phyloP scores from a whole-genome alignment of 2,113 vertebrate species.

The Toxotes jaculatrix region DNA sequence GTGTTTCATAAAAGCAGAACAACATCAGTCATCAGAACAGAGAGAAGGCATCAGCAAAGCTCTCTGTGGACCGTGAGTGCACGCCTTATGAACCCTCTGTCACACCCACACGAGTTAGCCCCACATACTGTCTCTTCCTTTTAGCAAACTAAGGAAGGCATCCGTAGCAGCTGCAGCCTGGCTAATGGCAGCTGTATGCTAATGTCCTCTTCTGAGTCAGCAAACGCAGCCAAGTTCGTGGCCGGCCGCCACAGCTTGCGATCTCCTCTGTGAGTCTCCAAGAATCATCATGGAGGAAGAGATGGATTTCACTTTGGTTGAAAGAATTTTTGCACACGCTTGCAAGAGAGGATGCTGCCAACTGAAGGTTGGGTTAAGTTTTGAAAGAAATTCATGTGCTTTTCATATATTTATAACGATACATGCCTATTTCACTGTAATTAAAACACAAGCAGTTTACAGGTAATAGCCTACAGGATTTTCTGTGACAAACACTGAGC shows the following conservation, averaged over 20 bases:
- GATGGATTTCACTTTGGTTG: slow-evolving; percentile 19
- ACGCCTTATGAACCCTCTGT: slow-evolving; percentile 34
- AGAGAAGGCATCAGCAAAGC: slow-evolving; percentile 16
- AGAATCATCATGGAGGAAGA: slow-evolving; percentile 32
- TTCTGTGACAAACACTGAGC: not conserved
- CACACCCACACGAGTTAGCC: slow-evolving; percentile 21
- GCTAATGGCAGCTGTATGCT: slow-evolving; percentile 82
- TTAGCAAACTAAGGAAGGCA: slow-evolving; percentile 54
- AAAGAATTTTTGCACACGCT: slow-evolving; percentile 19
- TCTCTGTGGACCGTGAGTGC: slow-evolving; percentile 29
- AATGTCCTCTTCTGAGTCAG: slow-evolving; percentile 82
- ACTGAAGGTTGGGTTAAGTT: slow-evolving; percentile 19
- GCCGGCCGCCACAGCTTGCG: slow-evolving; percentile 47
- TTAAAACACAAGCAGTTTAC: not conserved
- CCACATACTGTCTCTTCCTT: slow-evolving; percentile 23
- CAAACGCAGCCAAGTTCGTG: slow-evolving; percentile 68
- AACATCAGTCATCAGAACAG: slow-evolving; percentile 40
- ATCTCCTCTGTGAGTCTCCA: slow-evolving; percentile 48
- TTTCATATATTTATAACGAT: slow-evolving; percentile 2
- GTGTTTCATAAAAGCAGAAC: slow-evolving; percentile 15
- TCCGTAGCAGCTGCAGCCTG: slow-evolving; percentile 67
- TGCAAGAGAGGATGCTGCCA: slow-evolving; percentile 9
- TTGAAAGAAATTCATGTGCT: not conserved
- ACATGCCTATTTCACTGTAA: not conserved
- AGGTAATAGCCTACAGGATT: not conserved